These are phyloP conservation scores for Umimayanthus chanpuru DNA, from an alignment of 92 coral and sea anemone species.

Conservation along the genomic window DNA sequence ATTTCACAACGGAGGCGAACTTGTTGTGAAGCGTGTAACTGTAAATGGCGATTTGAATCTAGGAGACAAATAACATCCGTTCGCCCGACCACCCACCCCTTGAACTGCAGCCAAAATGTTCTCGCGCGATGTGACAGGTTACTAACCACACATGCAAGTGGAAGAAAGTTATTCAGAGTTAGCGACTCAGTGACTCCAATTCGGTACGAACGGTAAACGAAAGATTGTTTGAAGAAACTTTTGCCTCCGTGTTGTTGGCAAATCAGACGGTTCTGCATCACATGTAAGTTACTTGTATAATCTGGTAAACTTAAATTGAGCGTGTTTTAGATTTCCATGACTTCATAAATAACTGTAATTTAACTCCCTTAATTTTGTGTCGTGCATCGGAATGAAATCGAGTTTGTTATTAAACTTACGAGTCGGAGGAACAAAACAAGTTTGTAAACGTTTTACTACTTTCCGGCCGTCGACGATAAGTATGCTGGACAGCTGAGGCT, in stretches of 20 bases:
- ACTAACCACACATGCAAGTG: background rate
- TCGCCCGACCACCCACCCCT: background rate
- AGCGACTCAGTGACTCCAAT: too few species aligned
- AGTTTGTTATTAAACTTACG: too few species aligned
- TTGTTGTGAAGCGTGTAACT: background rate
- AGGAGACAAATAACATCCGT: conserved; percentile 7
- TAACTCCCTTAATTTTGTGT: too few species aligned
- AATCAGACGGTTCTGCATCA: too few species aligned
- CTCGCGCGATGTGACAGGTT: background rate
- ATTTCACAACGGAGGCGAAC: background rate
- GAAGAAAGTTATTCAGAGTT: background rate
- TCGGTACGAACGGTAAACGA: background rate
- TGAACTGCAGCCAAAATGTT: background rate
- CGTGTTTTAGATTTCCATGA: too few species aligned
- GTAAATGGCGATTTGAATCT: background rate
- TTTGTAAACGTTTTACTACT: background rate
- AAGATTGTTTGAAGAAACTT: background rate
- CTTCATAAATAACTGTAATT: too few species aligned
- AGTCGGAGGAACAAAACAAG: background rate
- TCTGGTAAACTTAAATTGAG: too few species aligned
- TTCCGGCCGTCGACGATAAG: background rate
- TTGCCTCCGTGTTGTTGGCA: background rate
- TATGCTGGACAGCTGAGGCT: background rate
- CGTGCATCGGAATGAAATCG: too few species aligned
- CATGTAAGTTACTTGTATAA: too few species aligned